phyloP scores from a whole-genome alignment of 1,140 invertebrate genomes.

The Heliconius himera region DNA sequence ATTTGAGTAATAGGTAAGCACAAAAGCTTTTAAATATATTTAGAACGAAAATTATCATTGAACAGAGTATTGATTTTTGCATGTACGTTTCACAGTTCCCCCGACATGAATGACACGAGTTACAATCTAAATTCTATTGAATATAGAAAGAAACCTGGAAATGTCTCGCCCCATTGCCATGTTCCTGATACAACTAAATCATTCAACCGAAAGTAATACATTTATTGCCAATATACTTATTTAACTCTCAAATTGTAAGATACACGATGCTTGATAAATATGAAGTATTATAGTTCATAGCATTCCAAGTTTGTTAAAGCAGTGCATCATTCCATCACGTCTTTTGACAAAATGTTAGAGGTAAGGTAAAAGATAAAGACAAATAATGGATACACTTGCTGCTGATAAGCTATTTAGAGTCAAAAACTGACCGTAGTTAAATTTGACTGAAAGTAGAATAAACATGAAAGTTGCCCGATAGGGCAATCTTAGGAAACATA shows the following conservation, averaged over 20 bases:
- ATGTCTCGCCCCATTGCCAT: not conserved
- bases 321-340: no score
- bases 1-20: not conserved
- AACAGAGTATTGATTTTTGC: not conserved
- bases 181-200: not conserved
- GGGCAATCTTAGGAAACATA: no score
- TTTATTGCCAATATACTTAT: not conserved
- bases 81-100: constrained; percentile 3
- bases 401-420: no score
- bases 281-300: no score
- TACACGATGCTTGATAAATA: no score
- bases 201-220: not conserved
- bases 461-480: no score
- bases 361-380: no score
- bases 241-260: not conserved
- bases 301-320: no score
- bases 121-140: not conserved
- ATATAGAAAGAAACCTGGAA: not conserved
- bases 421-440: no score
- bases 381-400: no score
- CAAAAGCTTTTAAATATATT: not conserved
- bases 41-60: not conserved
- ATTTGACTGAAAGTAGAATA: no score
- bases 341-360: no score
- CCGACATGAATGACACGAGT: not conserved